These are phyloP conservation scores for Oreohelix idahoensis DNA, from an alignment of 1,140 invertebrate genomes.

Conservation along the genomic window DNA sequence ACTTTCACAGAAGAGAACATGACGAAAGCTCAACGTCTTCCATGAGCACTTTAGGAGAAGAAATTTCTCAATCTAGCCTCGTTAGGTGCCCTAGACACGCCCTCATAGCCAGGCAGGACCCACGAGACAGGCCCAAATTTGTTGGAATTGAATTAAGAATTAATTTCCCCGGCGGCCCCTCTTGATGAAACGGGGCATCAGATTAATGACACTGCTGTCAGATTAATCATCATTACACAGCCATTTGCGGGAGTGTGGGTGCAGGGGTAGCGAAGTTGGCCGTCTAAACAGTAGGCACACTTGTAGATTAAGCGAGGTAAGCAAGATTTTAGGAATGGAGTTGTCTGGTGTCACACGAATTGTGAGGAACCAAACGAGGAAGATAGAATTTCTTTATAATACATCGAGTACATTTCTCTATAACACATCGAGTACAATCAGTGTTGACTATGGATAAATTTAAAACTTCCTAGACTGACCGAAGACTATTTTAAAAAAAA, in stretches of 20 bases:
- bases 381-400: too few relatives aligned
- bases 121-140: slow-evolving; percentile 27
- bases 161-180: slow-evolving; percentile 38
- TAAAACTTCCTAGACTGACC: too few relatives aligned
- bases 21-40: background rate
- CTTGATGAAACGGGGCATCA: slow-evolving; percentile 32
- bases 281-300: too few relatives aligned
- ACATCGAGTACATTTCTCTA: too few relatives aligned
- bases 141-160: slow-evolving; percentile 43
- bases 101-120: background rate
- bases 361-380: too few relatives aligned
- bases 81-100: slow-evolving; percentile 25
- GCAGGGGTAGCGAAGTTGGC: background rate
- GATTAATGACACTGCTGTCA: slow-evolving; percentile 38
- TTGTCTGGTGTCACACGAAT: too few relatives aligned
- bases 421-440: too few relatives aligned
- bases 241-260: background rate
- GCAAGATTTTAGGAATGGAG: too few relatives aligned
- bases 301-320: too few relatives aligned
- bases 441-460: too few relatives aligned
- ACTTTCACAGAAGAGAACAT: background rate
- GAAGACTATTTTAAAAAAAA: too few relatives aligned
- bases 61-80: slow-evolving; percentile 12
- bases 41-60: background rate
- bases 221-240: slow-evolving; percentile 38